Evolutionary conservation across 2,113 vertebrate genomes (phyloP), one percentile per base, ranked within the genome.

Genomic region (Grammomys dolichurus): DNA sequence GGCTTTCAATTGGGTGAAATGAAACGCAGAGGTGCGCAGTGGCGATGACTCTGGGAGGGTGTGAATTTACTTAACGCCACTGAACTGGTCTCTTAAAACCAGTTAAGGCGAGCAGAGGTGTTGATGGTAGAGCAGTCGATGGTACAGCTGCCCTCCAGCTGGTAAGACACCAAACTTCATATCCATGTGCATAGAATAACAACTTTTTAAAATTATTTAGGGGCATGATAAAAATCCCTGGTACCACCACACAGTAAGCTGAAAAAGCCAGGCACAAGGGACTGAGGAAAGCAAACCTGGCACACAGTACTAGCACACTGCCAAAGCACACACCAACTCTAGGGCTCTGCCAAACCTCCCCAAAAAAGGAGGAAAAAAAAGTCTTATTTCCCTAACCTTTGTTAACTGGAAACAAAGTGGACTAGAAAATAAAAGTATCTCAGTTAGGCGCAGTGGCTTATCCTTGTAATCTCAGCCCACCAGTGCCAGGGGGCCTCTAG

Each of bases 361-460:
- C 67, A 11, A 69, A 69, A 69, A 11, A 9, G 24, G 8, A 2
- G 0, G 9, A 58, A 84, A 95, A 72, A 96, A 72, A n/a, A n/a
- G 28, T 16, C 19, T 85, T 73, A 46, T 67, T 70, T 20, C 3
- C 36, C 4, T 26, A 4, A 69, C 36, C 72, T 81, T 94, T 78
- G 56, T 88, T 90, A 93, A 91, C 2, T 82, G 48, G 58, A 90
- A 87, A 84, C 36, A 85, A 93, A 93, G 70, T 33, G 43, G 36
- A 87, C 89, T 94, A 97, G 67, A 86, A 88, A 90, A 90, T 77
- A 92, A 85, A 90, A 46, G 58, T 60, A 70, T 31, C 76, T 1
- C 10, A 70, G 86, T 33, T 67, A 72, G 33, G 33, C 48, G 28
- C 33, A 28, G 33, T 26, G 65, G 7, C 17, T 54, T n/a, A 70